These are phyloP conservation scores for Heliconius erato DNA, from an alignment of 2,888 invertebrate genomes.

Conservation along the genomic window DNA sequence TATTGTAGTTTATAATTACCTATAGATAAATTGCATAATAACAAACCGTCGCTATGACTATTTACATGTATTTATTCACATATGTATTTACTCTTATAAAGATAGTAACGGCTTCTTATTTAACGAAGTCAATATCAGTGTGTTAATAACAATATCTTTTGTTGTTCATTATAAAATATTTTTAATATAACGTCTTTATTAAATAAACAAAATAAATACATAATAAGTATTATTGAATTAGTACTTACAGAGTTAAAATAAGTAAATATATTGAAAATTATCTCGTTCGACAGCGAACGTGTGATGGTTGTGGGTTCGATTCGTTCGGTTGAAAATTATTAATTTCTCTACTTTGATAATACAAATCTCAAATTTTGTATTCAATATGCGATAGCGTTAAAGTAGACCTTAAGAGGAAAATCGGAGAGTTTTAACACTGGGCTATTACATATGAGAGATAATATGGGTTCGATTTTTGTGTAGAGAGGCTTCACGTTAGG, in stretches of 20 bases:
- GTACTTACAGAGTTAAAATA: neutral
- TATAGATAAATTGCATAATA: too few species aligned
- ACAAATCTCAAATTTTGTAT: too few species aligned
- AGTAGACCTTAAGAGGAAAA: too few species aligned
- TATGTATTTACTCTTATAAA: neutral
- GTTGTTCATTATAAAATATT: slow-evolving; percentile 6
- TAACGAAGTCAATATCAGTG: neutral
- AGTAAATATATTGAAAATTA: neutral
- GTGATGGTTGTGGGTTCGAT: neutral
- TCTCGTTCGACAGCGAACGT: neutral
- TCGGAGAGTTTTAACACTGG: neutral
- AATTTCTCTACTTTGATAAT: too few species aligned
- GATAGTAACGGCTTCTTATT: neutral
- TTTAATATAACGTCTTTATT: neutral
- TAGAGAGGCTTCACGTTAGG: too few species aligned
- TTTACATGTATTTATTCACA: neutral
- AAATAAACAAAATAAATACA: neutral
- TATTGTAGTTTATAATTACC: too few species aligned
- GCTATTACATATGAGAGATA: too few species aligned
- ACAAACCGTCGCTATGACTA: neutral
- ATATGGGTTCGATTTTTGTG: too few species aligned
- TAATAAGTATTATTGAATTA: neutral
- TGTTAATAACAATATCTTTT: slow-evolving; percentile 9
- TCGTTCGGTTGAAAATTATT: too few species aligned
- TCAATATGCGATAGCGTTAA: too few species aligned